These are phyloP conservation scores for Esperia sulphurella DNA, from an alignment of 2,888 invertebrate genomes.

Conservation along the genomic window DNA sequence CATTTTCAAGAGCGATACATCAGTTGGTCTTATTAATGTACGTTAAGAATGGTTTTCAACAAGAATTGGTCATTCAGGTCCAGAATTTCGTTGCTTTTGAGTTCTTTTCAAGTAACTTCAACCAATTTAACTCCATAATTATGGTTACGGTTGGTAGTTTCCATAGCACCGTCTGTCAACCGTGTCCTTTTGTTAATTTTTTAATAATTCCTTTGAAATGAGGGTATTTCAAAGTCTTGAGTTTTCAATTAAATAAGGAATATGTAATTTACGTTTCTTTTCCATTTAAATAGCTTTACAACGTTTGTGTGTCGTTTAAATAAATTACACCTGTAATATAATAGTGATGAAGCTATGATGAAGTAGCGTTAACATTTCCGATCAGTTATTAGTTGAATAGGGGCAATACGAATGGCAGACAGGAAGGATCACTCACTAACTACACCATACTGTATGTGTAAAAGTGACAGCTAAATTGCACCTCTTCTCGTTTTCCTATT, in stretches of 20 bases:
- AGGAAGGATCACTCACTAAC: conserved; percentile 31
- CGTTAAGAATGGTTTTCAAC: too few species aligned
- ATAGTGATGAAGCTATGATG: conserved; percentile 3
- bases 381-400: conserved; percentile 21
- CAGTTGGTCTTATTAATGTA: too few species aligned
- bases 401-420: conserved; percentile 19
- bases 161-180: conserved; percentile 23
- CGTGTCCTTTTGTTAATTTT: conserved; percentile 1
- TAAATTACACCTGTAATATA: conserved; percentile 27
- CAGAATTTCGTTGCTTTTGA: too few species aligned
- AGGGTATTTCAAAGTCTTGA: conserved; percentile 20
- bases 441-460: conserved; percentile 26
- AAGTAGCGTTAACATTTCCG: conserved; percentile 8
- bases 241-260: conserved; percentile 24
- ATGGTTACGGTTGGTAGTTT: conserved; percentile 19
- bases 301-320: conserved; percentile 22
- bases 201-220: conserved; percentile 19
- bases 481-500: conserved; percentile 7
- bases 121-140: background rate
- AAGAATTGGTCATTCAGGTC: too few species aligned
- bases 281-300: conserved; percentile 18
- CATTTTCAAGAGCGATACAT: too few species aligned
- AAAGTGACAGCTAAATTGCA: conserved; percentile 39
- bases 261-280: conserved; percentile 33
- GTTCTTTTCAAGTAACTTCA: too few species aligned